Evolutionary conservation across 2,888 invertebrate genomes (phyloP).

Genomic region (Lasioglossum morio): DNA sequence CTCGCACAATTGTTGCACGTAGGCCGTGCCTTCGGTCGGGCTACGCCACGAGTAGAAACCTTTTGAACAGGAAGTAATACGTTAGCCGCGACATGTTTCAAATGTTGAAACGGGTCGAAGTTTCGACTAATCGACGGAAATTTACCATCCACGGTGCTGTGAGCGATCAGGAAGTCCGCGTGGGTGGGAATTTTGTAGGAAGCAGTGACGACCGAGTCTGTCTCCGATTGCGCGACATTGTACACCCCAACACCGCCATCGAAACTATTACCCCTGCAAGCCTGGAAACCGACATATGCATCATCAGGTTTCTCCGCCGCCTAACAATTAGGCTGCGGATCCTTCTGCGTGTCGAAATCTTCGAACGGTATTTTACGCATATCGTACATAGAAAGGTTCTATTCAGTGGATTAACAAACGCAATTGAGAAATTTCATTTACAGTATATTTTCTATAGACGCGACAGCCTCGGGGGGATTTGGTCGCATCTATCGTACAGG

Average conservation of each 20-base stretch:
- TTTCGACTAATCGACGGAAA: not conserved
- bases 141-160: slow-evolving; percentile 86
- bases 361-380: not conserved
- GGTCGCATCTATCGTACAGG: too few species aligned
- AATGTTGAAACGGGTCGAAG: not conserved
- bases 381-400: too few species aligned
- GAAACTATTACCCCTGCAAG: slow-evolving; percentile 85
- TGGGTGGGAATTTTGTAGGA: slow-evolving; percentile 86
- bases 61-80: slow-evolving; percentile 64
- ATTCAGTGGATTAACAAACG: too few species aligned
- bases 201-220: slow-evolving; percentile 74
- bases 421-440: too few species aligned
- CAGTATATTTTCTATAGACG: too few species aligned
- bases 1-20: slow-evolving; percentile 86
- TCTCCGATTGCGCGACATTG: slow-evolving; percentile 75
- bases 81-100: not conserved
- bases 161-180: slow-evolving; percentile 87
- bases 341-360: not conserved
- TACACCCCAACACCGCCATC: slow-evolving; percentile 83
- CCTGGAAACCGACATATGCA: slow-evolving; percentile 77
- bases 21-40: slow-evolving; percentile 86
- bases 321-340: not conserved
- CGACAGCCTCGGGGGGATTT: too few species aligned
- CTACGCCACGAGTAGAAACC: slow-evolving; percentile 87
- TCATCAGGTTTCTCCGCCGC: not conserved